These are phyloP conservation scores for Fopius arisanus DNA, from an alignment of 1,140 invertebrate genomes.

Conservation along the genomic window DNA sequence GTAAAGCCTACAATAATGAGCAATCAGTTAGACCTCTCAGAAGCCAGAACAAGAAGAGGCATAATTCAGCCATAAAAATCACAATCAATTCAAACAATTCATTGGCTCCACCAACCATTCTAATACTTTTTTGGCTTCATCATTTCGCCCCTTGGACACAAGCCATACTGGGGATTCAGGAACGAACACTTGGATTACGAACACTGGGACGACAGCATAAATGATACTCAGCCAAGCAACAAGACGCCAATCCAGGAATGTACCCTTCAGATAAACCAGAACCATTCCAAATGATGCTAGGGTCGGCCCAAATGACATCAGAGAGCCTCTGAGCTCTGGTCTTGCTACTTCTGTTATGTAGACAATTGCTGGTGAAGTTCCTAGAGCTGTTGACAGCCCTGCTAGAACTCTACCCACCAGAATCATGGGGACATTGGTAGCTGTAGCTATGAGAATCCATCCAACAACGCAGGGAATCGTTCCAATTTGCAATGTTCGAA, in stretches of 20 bases:
- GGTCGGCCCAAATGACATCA: constrained; percentile 66
- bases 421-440: constrained; percentile 62
- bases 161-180: constrained; percentile 77
- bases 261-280: constrained; percentile 69
- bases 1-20: constrained; percentile 42
- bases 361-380: constrained; percentile 69
- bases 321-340: constrained; percentile 67
- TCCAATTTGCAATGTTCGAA: constrained; percentile 69
- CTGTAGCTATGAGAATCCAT: constrained; percentile 69
- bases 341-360: constrained; percentile 71
- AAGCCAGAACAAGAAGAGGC: too few relatives aligned
- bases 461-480: constrained; percentile 70
- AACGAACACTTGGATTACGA: constrained; percentile 68
- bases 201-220: constrained; percentile 65
- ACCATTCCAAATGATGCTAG: constrained; percentile 68
- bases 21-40: too few relatives aligned
- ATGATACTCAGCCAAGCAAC: constrained; percentile 68
- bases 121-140: constrained; percentile 66
- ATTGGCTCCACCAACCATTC: constrained; percentile 53
- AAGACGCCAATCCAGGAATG: constrained; percentile 68
- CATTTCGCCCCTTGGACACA: constrained; percentile 65
- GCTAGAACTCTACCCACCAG: constrained; percentile 71
- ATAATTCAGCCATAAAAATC: too few relatives aligned
- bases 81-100: too few relatives aligned
- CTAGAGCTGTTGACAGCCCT: constrained; percentile 68